These are phyloP conservation scores for Phalacrocorax carbo DNA, from an alignment of 2,113 vertebrate genomes.

Conservation along the genomic window DNA sequence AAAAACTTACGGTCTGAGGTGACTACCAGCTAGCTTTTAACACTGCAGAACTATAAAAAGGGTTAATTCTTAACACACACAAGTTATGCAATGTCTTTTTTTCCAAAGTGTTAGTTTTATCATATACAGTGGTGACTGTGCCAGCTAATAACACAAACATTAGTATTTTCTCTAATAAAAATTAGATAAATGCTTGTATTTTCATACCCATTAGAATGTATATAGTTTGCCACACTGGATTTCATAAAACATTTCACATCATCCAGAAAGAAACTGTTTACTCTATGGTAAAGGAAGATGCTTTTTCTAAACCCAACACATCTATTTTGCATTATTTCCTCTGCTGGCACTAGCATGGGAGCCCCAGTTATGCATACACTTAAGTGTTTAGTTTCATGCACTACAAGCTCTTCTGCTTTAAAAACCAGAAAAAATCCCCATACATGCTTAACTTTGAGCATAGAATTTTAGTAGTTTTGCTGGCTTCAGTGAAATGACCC, in stretches of 20 bases:
- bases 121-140: not conserved
- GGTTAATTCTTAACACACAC: slow-evolving; percentile 7
- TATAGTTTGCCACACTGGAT: not conserved
- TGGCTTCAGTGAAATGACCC: not conserved
- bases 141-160: not conserved
- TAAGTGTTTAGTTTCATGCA: not conserved
- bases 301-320: not conserved
- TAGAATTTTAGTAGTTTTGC: not conserved
- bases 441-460: not conserved
- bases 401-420: not conserved
- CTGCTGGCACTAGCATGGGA: not conserved
- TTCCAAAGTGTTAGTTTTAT: not conserved
- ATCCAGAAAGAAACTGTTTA: not conserved
- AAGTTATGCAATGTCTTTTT: not conserved
- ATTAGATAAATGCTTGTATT: not conserved
- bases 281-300: not conserved
- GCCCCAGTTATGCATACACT: not conserved
- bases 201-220: too few relatives aligned
- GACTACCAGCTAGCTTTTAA: not conserved
- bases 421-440: not conserved
- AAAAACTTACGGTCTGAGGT: not conserved
- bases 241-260: not conserved
- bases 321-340: not conserved
- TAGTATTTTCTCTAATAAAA: not conserved
- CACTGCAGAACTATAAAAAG: not conserved